These are phyloP conservation scores for Phocides pigmalion DNA, from an alignment of 1,140 invertebrate genomes.

Conservation along the genomic window DNA sequence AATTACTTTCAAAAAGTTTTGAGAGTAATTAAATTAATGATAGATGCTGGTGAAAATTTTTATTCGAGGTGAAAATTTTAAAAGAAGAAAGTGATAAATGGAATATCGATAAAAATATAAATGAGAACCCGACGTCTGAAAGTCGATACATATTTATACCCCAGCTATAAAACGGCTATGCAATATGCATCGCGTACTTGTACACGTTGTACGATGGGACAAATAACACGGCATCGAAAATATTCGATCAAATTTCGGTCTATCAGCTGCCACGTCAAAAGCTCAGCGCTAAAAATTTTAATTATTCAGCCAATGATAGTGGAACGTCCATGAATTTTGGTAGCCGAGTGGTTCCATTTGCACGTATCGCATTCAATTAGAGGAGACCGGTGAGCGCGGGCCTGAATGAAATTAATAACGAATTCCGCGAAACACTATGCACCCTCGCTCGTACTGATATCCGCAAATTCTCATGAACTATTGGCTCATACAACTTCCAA, in stretches of 20 bases:
- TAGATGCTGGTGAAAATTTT: no score
- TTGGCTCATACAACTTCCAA: not conserved
- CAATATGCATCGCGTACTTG: no score
- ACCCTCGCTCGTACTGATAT: not conserved
- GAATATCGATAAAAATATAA: not conserved
- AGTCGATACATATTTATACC: not conserved
- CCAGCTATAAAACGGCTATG: not conserved
- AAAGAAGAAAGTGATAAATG: not conserved
- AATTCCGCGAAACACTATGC: conserved; percentile 37
- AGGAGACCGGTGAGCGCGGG: conserved; percentile 16
- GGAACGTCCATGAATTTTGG: conserved; percentile 49
- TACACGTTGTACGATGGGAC: not conserved
- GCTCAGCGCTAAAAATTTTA: not conserved
- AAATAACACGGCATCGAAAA: not conserved
- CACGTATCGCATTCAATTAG: conserved; percentile 55
- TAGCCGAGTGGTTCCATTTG: conserved; percentile 41
- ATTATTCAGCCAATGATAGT: conserved; percentile 12
- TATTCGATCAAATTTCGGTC: not conserved
- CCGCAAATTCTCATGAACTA: conserved; percentile 13
- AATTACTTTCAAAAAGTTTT: no score
- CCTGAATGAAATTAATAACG: conserved; percentile 53
- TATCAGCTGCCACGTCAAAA: not conserved
- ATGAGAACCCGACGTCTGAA: not conserved
- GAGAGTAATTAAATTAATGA: no score
- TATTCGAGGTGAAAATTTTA: no score